A percentile compares a stretch with the other conserved stretches of the same genome.
Conservation (phyloP, 2,113 vertebrate species). For the Arizona elegans region DNA sequence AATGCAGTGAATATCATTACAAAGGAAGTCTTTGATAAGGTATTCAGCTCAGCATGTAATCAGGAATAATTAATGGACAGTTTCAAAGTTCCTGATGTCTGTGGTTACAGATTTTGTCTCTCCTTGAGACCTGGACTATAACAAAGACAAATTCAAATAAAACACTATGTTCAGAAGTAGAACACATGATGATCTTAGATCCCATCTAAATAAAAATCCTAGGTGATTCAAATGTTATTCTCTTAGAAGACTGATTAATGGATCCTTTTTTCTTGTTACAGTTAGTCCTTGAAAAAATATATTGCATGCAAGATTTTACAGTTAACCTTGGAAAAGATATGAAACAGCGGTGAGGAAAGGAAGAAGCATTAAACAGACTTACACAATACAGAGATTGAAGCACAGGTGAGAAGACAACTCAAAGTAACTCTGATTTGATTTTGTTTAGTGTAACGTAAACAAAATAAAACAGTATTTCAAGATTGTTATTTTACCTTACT, state of each 20-base stretch:
- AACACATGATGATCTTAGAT: neutral
- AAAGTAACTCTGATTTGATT: neutral
- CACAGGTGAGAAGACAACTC: neutral
- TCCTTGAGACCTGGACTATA: neutral
- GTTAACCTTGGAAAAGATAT: neutral
- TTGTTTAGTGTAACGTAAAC: neutral
- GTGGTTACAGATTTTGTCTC: neutral
- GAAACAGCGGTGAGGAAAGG: neutral
- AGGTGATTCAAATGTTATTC: neutral
- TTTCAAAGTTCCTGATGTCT: neutral
- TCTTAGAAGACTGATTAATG: neutral
- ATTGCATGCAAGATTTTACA: neutral
- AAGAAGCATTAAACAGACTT: neutral
- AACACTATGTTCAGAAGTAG: neutral
- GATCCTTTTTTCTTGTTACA: neutral
- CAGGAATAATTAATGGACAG: neutral
- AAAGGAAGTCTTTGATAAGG: neutral
- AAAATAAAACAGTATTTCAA: neutral
- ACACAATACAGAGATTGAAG: neutral
- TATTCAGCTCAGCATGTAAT: neutral
- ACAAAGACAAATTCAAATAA: neutral
- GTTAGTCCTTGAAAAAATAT: neutral
- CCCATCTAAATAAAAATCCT: neutral
- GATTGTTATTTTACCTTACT: neutral
- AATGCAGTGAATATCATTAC: neutral